Percentiles rank a stretch among this genome's conserved stretches.
These are phyloP conservation scores for Hirudo medicinalis DNA, from an alignment of 1,140 invertebrate species.

Conservation along the genomic window DNA sequence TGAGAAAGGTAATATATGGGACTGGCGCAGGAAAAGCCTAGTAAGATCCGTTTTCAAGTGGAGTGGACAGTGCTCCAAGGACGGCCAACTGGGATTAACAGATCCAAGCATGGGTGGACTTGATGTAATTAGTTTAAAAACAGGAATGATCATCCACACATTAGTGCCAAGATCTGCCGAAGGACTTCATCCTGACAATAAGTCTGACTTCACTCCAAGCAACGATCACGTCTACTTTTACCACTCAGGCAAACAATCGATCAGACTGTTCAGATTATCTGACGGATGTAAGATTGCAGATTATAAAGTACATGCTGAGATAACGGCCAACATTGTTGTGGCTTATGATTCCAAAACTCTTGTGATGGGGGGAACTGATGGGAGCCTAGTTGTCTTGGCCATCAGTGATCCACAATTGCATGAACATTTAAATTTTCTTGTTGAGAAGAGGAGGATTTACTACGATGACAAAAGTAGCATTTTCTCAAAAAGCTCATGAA, in stretches of 20 bases:
- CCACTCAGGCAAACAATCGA: constrained; percentile 79
- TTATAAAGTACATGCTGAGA: constrained; percentile 74
- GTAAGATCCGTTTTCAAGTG: constrained; percentile 43
- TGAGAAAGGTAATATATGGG: constrained; percentile 64
- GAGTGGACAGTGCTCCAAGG: constrained; percentile 44
- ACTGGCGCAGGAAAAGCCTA: constrained; percentile 45
- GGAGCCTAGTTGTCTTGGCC: constrained; percentile 76
- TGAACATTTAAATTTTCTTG: constrained; percentile 32
- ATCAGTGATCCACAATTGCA: constrained; percentile 61
- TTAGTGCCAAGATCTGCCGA: constrained; percentile 77
- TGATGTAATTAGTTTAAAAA: constrained; percentile 47
- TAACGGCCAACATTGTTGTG: constrained; percentile 60
- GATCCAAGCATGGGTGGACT: constrained; percentile 81
- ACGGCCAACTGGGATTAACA: constrained; percentile 69
- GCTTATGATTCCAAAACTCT: constrained; percentile 9
- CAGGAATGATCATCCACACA: constrained; percentile 60
- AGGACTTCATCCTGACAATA: constrained; percentile 79
- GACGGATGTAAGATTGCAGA: constrained; percentile 83
- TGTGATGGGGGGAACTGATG: constrained; percentile 76
- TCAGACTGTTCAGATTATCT: constrained; percentile 71
- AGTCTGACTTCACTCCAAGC: constrained; percentile 80
- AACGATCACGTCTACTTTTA: constrained; percentile 94
- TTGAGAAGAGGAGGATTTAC: background rate
- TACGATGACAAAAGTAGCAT: background rate
- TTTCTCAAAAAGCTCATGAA: no score